Evolutionary conservation across 2,797 vertebrate species (phyloP), one percentile per base, ranked within the genome.

Genomic region (Arrhamphus sclerolepis): DNA sequence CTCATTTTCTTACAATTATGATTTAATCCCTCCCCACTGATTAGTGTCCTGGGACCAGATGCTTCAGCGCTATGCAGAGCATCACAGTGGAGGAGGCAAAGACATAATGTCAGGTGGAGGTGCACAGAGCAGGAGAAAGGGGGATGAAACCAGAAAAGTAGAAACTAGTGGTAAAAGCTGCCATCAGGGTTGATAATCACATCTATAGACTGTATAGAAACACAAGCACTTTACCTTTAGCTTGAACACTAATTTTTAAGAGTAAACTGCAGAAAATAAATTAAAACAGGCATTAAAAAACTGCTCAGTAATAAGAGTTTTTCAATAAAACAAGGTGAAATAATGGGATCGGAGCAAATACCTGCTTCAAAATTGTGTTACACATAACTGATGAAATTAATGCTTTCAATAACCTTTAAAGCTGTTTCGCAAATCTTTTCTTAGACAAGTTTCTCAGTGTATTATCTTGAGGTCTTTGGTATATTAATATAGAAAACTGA

Each of bases 91-190:
- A 51, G 69, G 43, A 55, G 41, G 38, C n/a, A 6, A 16, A 49
- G 47, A 56, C 5, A 17, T 51, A 24, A 39, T 53, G 26, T 62
- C 22, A 38, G 17, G 60, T 53, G 39, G 41, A 48, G 60, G 70
- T 21, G 11, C 29, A 53, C 20, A 53, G 26, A 42, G 7, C 19
- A 18, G 16, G 31, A 34, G 39, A 68, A 65, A 72, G 44, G 28
- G 49, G 55, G 29, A 59, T 70, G 44, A 73, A 62, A 46, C 26
- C 46, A 62, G 59, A 41, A 59, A 34, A 56, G 18, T 31, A 16
- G 28, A 39, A 22, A 14, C 14, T 42, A n/a, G 11, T 34, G 20
- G 10, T 16, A 5, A 28, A 46, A 56, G 22, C 47, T 18, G 41
- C 55, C 34, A 14, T 38, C 29, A 21, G 56, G 7, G 29, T 18